phyloP scores from a whole-genome alignment of 1,140 invertebrate species.

The Rhizoglyphus robini region DNA sequence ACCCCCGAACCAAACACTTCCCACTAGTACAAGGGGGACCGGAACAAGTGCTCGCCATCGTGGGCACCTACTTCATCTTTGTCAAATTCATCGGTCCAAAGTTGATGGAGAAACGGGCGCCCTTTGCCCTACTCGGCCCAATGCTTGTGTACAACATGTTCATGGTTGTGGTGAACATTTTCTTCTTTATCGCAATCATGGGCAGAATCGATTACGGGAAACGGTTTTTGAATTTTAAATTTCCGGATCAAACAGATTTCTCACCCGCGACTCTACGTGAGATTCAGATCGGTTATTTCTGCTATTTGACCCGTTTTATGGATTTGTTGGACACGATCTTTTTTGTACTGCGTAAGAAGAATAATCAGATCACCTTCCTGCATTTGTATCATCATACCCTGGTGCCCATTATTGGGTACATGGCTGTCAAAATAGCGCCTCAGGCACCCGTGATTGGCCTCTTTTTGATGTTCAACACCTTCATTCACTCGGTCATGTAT shows the following conservation, averaged over 20 bases:
- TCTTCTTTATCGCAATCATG: neutral
- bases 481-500: conserved; percentile 21
- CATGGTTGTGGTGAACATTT: conserved; percentile 39
- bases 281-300: conserved; percentile 10
- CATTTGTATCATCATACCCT: conserved; percentile 55
- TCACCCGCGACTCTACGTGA: neutral
- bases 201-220: conserved; percentile 1
- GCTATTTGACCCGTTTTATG: conserved; percentile 14
- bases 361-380: conserved; percentile 53
- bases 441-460: conserved; percentile 17
- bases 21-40: conserved; percentile 30
- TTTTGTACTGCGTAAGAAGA: conserved; percentile 47
- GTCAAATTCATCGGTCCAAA: conserved; percentile 49
- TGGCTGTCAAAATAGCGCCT: conserved; percentile 18
- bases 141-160: conserved; percentile 70
- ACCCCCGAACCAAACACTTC: conserved; percentile 71
- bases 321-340: conserved; percentile 23
- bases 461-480: conserved; percentile 19
- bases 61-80: conserved; percentile 21
- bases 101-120: conserved; percentile 61
- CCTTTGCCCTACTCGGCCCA: conserved; percentile 58
- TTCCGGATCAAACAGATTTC: conserved; percentile 8
- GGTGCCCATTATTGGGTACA: conserved; percentile 31
- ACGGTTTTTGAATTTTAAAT: conserved; percentile 16
- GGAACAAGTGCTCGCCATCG: neutral